Base-by-base conservation (phyloP, 2,888 invertebrate genomes). In the Ochlodes sylvanus region DNA sequence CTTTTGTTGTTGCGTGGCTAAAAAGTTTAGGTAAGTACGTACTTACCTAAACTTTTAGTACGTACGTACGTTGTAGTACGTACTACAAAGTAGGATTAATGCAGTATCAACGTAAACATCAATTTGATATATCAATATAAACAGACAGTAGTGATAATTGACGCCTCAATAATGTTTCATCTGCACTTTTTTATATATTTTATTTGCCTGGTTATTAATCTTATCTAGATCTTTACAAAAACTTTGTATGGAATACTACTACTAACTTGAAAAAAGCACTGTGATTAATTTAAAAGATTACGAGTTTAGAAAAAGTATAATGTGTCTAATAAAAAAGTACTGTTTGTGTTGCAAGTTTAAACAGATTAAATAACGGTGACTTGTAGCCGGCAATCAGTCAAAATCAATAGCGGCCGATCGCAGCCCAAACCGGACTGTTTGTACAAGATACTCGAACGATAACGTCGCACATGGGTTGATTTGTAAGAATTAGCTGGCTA, bases 341-440 rank as follows among this genome's bases (percentile, higher is more conserved):
- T 54, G 38, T 27, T 15, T 7, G 55, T 55, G 44, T 63, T 44
- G 55, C 70, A 68, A 55, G 63, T 60, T 54, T 66, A 60, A 66
- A 66, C 71, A 73, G 76, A 77, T 77, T 73, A 76, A 72, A 73
- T 77, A 77, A 77, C 74, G 75, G 76, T 74, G 75, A 77, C 75
- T 75, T 76, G 76, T 72, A 69, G 71, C 72, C 71, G 69, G 74
- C 71, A 82, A 89, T 89, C 89, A 87, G 86, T 85, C 83, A 88
- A 86, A 89, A 89, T 86, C 88, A 89, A 89, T 87, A 89, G 78
- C 75, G 78, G 73, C 76, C 71, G 68, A 71, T 72, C 74, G 70
- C 73, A 76, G 79, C 75, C 80, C 77, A 76, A 76, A 77, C 75
- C 77, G 78, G 73, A 72, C 81, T 86, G 83, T 89, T 88, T 88